Percentiles rank a stretch among this genome's conserved stretches.
phyloP scores from a whole-genome alignment of 2,888 invertebrate species.

The Punctoribates punctum region DNA sequence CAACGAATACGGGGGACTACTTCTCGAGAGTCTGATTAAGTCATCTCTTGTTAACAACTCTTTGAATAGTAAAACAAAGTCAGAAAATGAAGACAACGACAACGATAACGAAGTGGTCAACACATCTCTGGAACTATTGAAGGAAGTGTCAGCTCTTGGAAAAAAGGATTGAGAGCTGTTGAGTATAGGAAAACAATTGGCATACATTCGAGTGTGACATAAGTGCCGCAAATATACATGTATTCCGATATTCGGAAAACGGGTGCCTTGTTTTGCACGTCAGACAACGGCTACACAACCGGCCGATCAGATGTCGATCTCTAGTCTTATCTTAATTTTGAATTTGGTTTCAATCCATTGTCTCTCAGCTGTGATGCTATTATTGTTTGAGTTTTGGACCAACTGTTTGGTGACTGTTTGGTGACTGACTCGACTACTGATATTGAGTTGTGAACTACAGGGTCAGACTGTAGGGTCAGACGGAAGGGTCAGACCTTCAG shows the following conservation, averaged over 20 bases:
- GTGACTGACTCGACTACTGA: no score
- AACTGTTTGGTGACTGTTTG: no score
- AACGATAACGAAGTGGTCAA: conserved; percentile 21
- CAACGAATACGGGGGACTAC: conserved; percentile 38
- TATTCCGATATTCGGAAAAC: conserved; percentile 14
- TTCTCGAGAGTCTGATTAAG: conserved; percentile 48
- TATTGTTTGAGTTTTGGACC: conserved; percentile 5
- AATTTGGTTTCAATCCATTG: background rate
- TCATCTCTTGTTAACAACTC: conserved; percentile 45
- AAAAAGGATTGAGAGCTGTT: conserved; percentile 9
- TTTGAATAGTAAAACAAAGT: background rate
- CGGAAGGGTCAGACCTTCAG: background rate
- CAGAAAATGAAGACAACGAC: conserved; percentile 9
- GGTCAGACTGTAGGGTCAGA: no score
- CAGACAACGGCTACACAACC: background rate
- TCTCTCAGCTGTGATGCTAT: conserved; percentile 34
- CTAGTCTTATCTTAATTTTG: conserved; percentile 23
- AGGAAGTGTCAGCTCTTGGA: conserved; percentile 23
- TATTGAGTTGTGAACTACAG: no score
- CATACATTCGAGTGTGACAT: background rate
- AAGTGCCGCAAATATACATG: conserved; percentile 16
- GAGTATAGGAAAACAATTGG: background rate
- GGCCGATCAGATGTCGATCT: background rate
- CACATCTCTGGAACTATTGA: conserved; percentile 20
- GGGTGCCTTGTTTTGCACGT: conserved; percentile 28